Conservation (phyloP, 2,888 invertebrate species). For the Drosophila multiciliata region DNA sequence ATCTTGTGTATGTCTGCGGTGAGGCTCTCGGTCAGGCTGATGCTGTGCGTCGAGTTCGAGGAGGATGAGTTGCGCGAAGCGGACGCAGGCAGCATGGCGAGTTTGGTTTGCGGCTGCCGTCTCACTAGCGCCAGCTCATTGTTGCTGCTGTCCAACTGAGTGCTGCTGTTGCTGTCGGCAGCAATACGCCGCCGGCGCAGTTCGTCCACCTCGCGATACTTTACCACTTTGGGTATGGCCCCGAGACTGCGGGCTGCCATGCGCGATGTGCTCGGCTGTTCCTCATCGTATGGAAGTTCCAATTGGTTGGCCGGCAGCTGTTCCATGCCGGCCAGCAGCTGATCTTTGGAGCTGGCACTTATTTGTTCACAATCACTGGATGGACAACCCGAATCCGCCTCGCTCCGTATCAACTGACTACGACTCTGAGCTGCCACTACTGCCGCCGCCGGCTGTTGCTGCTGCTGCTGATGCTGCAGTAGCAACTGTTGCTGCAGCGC, state of each 20-base stretch:
- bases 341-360: slow-evolving; percentile 90
- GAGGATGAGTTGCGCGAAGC: slow-evolving; percentile 87
- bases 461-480: slow-evolving; percentile 32
- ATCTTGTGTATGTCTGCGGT: slow-evolving; percentile 83
- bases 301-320: slow-evolving; percentile 57
- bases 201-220: slow-evolving; percentile 83
- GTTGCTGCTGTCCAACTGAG: slow-evolving; percentile 33
- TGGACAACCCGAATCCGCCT: slow-evolving; percentile 85
- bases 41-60: slow-evolving; percentile 86
- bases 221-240: slow-evolving; percentile 85
- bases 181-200: slow-evolving; percentile 71
- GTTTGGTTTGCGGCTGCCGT: slow-evolving; percentile 23
- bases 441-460: slow-evolving; percentile 30
- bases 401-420: slow-evolving; percentile 77
- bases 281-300: slow-evolving; percentile 76
- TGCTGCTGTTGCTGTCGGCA: slow-evolving; percentile 12
- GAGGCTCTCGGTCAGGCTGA: slow-evolving; percentile 86
- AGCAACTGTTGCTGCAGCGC: slow-evolving; percentile 16
- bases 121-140: slow-evolving; percentile 78
- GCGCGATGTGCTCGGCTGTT: slow-evolving; percentile 63
- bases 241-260: slow-evolving; percentile 82
- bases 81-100: slow-evolving; percentile 86
- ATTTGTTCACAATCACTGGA: slow-evolving; percentile 87
- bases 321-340: slow-evolving; percentile 86
- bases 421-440: slow-evolving; percentile 23